Base-by-base conservation (phyloP, 2,113 vertebrate species). In the Rhinolophus ferrumequinum region DNA sequence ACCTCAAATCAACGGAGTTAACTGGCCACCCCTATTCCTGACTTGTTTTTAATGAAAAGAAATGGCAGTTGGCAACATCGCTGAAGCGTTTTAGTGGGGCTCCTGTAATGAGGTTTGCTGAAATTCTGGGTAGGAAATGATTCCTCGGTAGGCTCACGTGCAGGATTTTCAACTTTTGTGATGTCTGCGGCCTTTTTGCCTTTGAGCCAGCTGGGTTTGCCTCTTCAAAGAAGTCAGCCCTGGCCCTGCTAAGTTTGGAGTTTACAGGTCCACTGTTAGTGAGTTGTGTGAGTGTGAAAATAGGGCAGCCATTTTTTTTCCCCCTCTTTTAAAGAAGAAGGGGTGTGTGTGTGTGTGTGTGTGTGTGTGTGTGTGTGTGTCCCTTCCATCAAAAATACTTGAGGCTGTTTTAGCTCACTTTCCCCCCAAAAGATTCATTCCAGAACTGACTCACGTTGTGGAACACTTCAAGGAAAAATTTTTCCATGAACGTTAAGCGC, bases 171-270 rank as follows among this genome's bases (percentile, higher is more conserved):
- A 35, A 77, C 38, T 9, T 44, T 16, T 38, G 85, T 96, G 35
- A 66, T 64, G 54, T 84, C 90, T 80, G 60, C 6, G 18, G 94
- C 26, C 70, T 14, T 72, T 87, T 94, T 44, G 47, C 60, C 86
- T 93, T 18, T 2, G 21, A 56, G 93, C 76, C 60, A 33, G 52
- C 81, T 67, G 88, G 47, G 19, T 81, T 88, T 58, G 60, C 67
- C 70, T 85, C 90, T 90, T 95, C 85, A 64, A 77, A 95, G 96
- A 88, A 38, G 70, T 81, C 88, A 87, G 75, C n/a, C 58, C 33
- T 38, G 41, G 86, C 60, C 62, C 88, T 3, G 80, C 90, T 70
- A 50, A 88, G 85, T 70, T 26, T 60, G 47, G 66, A 82, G 81
- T 76, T 93, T 41, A 90, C 21, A 41, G 62, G 19, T 67, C 52